Percentiles rank a stretch among this genome's conserved stretches.
These are phyloP conservation scores for Narcine bancroftii DNA, from an alignment of 2,113 vertebrate species.

Conservation along the genomic window DNA sequence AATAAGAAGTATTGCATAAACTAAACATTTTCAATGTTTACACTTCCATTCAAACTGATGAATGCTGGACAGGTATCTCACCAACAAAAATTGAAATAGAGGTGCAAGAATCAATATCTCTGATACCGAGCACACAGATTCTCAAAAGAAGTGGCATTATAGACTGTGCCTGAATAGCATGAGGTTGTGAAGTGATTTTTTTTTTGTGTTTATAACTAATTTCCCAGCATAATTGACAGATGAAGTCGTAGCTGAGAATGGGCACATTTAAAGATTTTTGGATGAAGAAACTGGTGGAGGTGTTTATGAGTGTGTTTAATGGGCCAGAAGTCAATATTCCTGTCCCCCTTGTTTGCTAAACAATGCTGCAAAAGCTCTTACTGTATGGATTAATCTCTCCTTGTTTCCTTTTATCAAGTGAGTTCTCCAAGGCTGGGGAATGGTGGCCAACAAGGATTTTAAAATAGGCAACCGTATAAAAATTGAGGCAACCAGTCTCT, in stretches of 20 bases:
- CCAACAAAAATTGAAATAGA: no score
- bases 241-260: not conserved
- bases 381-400: not conserved
- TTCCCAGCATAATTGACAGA: not conserved
- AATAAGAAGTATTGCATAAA: not conserved
- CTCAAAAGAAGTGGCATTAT: not conserved
- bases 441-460: not conserved
- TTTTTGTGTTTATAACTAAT: not conserved
- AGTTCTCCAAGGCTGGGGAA: not conserved
- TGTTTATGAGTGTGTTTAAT: not conserved
- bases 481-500: not conserved
- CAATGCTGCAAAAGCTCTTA: not conserved
- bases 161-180: no score
- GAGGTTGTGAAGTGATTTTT: not conserved
- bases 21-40: not conserved
- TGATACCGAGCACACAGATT: no score
- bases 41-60: not conserved
- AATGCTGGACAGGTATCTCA: not conserved
- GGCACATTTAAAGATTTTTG: not conserved
- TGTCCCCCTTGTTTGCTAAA: not conserved
- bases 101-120: not conserved
- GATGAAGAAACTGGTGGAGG: no score
- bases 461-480: not conserved
- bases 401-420: not conserved
- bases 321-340: not conserved